Evolutionary conservation across 2,888 invertebrate species (phyloP), one percentile per base, ranked within the genome.

Genomic region (Gibbula magus): DNA sequence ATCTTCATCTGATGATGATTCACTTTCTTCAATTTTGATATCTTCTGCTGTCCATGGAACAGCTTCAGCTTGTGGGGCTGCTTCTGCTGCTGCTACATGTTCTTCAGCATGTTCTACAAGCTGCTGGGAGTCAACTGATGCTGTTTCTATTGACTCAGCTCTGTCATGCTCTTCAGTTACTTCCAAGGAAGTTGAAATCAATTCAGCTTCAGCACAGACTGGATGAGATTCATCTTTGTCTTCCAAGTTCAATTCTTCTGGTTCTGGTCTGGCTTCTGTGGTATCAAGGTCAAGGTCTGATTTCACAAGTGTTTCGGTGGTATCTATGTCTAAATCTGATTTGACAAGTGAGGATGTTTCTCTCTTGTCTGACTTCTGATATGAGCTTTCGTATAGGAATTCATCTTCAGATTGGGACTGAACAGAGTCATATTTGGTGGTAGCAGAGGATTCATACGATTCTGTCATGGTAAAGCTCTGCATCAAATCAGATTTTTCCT

Each of bases 71-170:
- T 35, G 70, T 35, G 18, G 20, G 10, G 70, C 35, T 56, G 56
- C 25, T 20, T 10, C 25, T 25, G 20, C 56, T n/a, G 20, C 22
- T 7, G 20, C 22, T 56, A 56, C 56, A 56, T 56, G 7, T 13
- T 56, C 56, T 56, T 56, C 56, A 10, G 56, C 56, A 7, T 56
- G 56, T 35, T 70, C 70, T 4, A 70, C 70, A 20, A 20, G 70
- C 35, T 70, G 70, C 35, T 70, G 70, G 8, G 70, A 70, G n/a
- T 70, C 70, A 70, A 70, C 35, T n/a, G 70, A 70, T 32, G 29
- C 70, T 70, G 70, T 70, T 70, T 70, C 70, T 32, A 70, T 70
- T 16, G 70, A 70, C 35, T 70, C 70, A n/a, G 35, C 70, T 35
- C 20, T 8, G 8, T 70, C 70, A 13, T 35, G 18, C 2, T 70